Evolutionary conservation across 2,113 vertebrate species (phyloP), one percentile per base, ranked within the genome.

Genomic region (Oryzias woworae): DNA sequence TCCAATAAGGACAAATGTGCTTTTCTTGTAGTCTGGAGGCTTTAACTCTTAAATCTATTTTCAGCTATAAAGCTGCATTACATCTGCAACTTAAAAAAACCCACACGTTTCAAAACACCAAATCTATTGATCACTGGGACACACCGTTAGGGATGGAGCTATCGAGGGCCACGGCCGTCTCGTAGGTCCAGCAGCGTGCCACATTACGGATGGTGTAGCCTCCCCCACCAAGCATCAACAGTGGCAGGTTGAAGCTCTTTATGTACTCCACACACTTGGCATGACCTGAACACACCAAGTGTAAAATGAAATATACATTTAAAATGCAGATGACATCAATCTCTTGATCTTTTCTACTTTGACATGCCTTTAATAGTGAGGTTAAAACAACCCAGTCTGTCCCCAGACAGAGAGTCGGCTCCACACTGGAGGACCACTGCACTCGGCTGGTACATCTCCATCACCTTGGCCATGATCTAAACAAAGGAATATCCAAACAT

Each of bases 371-470:
- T 99, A 76, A 99, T 99, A 70, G 97, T 99, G 69, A 98, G 92
- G 86, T 99, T 99, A 71, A 99, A 99, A 80, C 97, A 99, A 43
- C 97, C 97, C 50, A 99, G 90, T 50, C 97, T 84, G 87, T 99
- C 97, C 49, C 97, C 97, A 0, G 97, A 98, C 36, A 99, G 86
- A 13, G 97, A 99, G 54, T 99, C 97, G 0, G 97, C 97, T 43
- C 97, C 97, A 22, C 97, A 99, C 87, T 99, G 97, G 58, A 99
- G 89, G 15, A 96, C 96, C 12, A 99, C 96, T 0, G 97, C 97
- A 2, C 97, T 99, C 54, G 97, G 97, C 85, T 99, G 97, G 88
- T 98, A 99, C 64, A 98, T 99, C 92, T 99, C 97, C 97, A 99
- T 99, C 81, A 99, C 97, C 77, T 98, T 99, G 53, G 96, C 94